Conservation (phyloP, 2,888 invertebrate genomes). For the Alsophila aescularia region DNA sequence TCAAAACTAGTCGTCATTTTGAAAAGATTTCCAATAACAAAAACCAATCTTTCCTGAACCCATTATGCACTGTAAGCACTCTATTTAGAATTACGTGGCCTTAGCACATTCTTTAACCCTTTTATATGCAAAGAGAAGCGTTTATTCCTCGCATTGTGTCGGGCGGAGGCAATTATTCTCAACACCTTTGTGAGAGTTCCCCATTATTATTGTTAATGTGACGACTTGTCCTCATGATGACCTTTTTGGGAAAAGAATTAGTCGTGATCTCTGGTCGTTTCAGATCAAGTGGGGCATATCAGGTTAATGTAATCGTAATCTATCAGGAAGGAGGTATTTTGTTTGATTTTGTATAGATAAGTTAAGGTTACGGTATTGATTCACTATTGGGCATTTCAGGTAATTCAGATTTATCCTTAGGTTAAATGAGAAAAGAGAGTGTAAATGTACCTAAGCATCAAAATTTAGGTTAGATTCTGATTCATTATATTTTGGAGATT, state of each 20-base stretch:
- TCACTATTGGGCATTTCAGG: too few relatives aligned
- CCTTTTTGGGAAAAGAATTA: conserved; percentile 13
- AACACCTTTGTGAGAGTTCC: conserved; percentile 24
- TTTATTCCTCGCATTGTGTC: conserved; percentile 25
- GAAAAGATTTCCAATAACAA: neutral
- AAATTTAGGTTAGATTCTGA: too few relatives aligned
- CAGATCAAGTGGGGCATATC: neutral
- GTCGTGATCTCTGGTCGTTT: conserved; percentile 5
- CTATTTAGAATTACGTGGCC: conserved; percentile 22
- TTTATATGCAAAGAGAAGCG: conserved; percentile 32
- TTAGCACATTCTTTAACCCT: conserved; percentile 30
- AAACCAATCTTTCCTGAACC: neutral
- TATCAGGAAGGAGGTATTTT: neutral
- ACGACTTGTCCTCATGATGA: conserved; percentile 10
- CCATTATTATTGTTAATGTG: conserved; percentile 22
- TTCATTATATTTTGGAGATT: too few relatives aligned
- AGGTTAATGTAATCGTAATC: neutral
- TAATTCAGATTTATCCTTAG: too few relatives aligned
- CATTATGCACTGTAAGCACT: conserved; percentile 23
- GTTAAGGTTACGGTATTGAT: too few relatives aligned
- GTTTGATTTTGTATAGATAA: too few relatives aligned
- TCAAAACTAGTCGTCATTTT: neutral
- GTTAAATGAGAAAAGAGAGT: too few relatives aligned
- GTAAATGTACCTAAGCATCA: too few relatives aligned
- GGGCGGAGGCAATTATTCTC: conserved; percentile 28